Evolutionary conservation across 1,140 invertebrate genomes (phyloP), one percentile per base, ranked within the genome.

Genomic region (Akabosia matsudoensis): DNA sequence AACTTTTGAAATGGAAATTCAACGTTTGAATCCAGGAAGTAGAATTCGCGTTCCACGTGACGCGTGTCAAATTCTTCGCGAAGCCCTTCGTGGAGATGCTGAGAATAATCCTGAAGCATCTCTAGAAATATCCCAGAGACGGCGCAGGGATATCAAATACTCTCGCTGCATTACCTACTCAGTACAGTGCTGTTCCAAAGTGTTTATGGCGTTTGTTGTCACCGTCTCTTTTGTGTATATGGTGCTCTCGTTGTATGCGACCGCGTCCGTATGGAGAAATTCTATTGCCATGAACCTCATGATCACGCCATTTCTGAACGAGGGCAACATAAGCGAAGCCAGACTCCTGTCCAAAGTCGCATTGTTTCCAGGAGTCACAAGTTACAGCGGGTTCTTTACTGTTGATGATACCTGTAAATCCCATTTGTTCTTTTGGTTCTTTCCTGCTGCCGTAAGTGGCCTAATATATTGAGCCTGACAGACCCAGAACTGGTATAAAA

Each of bases 341-440:
- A 72, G 33, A 28, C 1, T 4, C 24, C 26, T 34, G 16, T 13
- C 70, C 2, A 45, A 45, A 22, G 70, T 72, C 3, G 30, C 34
- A 3, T 28, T 72, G 13, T 51, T 51, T 51, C n/a, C 37, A 4
- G 70, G 37, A 24, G 33, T 72, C 3, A 45, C 22, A 1, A 72
- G 70, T 34, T 72, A 72, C 33, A 37, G 31, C 28, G 70, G 70
- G 7, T 51, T 72, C 24, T 22, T 72, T 1, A 72, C 70, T 13
- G 70, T 72, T 13, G 70, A 72, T 28, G 70, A 72, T 4, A 28
- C 33, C 1, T 72, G 70, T 22, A 34, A 72, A 24, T 72, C 70
- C 16, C 33, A 34, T 28, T 7, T 72, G 3, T 72, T 72, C 70
- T 72, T 72, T 45, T 72, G 70, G 70, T 72, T 72, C 70, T 72